Conservation (phyloP, 2,113 vertebrate genomes). For the Salvelinus sp. region DNA sequence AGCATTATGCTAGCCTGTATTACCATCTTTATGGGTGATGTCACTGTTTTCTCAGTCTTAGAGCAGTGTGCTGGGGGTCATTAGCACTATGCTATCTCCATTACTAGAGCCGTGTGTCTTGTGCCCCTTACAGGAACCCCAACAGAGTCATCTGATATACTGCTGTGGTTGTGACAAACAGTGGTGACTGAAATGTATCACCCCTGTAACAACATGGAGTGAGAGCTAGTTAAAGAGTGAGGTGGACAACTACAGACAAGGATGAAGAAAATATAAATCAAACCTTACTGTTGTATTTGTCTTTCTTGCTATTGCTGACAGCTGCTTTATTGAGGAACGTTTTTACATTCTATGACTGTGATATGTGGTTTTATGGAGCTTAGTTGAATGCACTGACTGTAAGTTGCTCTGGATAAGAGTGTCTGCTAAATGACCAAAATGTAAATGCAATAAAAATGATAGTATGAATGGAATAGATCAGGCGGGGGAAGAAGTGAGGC, state of each 20-base stretch:
- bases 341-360: too few species aligned
- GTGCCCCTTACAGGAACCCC: slow-evolving; percentile 25
- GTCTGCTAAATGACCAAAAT: too few species aligned
- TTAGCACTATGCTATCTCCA: slow-evolving; percentile 12
- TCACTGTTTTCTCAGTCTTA: not conserved
- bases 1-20: not conserved
- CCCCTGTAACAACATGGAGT: slow-evolving; percentile 12
- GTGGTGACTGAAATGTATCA: slow-evolving; percentile 55
- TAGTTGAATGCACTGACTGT: too few species aligned
- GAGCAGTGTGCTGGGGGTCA: not conserved
- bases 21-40: not conserved
- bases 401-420: too few species aligned
- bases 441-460: too few species aligned
- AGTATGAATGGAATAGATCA: too few species aligned
- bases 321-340: too few species aligned
- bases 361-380: too few species aligned
- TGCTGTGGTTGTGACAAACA: slow-evolving; percentile 42
- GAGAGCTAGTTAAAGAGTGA: not conserved
- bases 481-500: too few species aligned
- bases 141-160: slow-evolving; percentile 23
- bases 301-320: too few species aligned
- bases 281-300: too few species aligned
- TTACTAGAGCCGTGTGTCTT: slow-evolving; percentile 26
- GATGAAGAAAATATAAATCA: not conserved
- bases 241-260: not conserved